Conservation (phyloP, 1,140 invertebrate genomes). For the Hycleus phaleratus region DNA sequence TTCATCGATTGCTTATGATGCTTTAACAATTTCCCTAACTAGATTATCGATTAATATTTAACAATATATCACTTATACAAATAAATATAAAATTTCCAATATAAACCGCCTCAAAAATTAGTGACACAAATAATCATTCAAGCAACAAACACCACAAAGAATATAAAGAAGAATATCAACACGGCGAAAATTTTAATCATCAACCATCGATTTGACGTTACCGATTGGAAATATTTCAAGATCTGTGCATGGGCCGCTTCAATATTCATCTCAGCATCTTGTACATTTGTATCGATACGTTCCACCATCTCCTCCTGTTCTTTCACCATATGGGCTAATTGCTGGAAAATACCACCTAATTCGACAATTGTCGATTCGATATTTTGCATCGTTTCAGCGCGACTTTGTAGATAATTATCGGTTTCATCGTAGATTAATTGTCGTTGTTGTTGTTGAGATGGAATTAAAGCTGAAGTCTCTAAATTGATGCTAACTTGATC, state of each 20-base stretch:
- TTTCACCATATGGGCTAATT: slow-evolving; percentile 97
- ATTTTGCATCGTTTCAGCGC: slow-evolving; percentile 97
- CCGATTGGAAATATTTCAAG: slow-evolving; percentile 95
- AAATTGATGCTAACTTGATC: slow-evolving; percentile 72
- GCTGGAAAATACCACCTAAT: slow-evolving; percentile 96
- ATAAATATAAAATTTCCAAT: too few relatives aligned
- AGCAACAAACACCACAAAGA: slow-evolving; percentile 94
- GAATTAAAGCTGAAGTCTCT: slow-evolving; percentile 43
- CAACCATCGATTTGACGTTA: slow-evolving; percentile 95
- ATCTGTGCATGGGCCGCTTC: slow-evolving; percentile 96
- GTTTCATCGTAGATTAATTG: slow-evolving; percentile 73
- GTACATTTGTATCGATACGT: slow-evolving; percentile 94
- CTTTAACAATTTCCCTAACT: too few relatives aligned
- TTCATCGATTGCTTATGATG: too few relatives aligned
- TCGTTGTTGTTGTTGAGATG: slow-evolving; percentile 52
- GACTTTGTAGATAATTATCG: slow-evolving; percentile 82
- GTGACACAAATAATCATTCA: too few relatives aligned
- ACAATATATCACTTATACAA: too few relatives aligned
- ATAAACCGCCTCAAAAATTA: too few relatives aligned
- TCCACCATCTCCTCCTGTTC: slow-evolving; percentile 99
- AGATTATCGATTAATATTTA: too few relatives aligned
- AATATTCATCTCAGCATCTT: slow-evolving; percentile 92
- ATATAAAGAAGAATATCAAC: slow-evolving; percentile 97
- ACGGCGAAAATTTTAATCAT: slow-evolving; percentile 99
- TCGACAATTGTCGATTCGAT: slow-evolving; percentile 99